phyloP scores from a whole-genome alignment of 2,113 vertebrate genomes.

The Aythya baeri region DNA sequence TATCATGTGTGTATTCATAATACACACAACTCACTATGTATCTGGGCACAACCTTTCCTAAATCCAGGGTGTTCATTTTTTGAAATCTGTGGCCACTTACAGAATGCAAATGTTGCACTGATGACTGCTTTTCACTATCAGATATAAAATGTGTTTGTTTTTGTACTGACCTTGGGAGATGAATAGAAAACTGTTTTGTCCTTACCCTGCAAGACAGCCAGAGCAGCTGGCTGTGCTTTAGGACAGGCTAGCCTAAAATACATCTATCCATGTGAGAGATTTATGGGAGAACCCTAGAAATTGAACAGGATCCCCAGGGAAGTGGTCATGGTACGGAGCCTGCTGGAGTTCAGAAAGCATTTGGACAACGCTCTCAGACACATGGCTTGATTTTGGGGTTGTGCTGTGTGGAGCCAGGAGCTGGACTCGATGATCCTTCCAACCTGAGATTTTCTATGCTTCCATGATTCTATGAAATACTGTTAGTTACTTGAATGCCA shows the following conservation, averaged over 20 bases:
- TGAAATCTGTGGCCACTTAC: neutral
- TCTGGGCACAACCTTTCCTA: neutral
- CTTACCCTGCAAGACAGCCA: constrained; percentile 26
- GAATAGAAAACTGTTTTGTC: constrained; percentile 19
- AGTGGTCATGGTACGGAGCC: neutral
- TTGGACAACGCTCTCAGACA: neutral
- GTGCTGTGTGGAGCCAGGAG: neutral
- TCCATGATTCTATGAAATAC: neutral
- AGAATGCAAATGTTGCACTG: neutral
- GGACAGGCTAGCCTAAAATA: constrained; percentile 62
- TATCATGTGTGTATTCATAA: neutral
- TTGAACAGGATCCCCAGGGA: neutral
- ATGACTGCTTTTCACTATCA: constrained; percentile 34
- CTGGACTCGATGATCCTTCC: neutral
- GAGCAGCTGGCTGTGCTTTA: constrained; percentile 55
- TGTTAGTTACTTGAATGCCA: neutral
- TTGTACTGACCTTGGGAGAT: constrained; percentile 59
- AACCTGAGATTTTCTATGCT: neutral
- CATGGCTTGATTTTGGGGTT: neutral
- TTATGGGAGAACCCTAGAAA: constrained; percentile 4
- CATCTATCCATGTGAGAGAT: neutral
- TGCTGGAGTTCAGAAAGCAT: neutral
- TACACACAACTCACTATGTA: neutral
- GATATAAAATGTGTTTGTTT: constrained; percentile 35
- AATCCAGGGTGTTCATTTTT: neutral